Conservation (phyloP, 2,888 invertebrate species). For the Branchellion lobata region DNA sequence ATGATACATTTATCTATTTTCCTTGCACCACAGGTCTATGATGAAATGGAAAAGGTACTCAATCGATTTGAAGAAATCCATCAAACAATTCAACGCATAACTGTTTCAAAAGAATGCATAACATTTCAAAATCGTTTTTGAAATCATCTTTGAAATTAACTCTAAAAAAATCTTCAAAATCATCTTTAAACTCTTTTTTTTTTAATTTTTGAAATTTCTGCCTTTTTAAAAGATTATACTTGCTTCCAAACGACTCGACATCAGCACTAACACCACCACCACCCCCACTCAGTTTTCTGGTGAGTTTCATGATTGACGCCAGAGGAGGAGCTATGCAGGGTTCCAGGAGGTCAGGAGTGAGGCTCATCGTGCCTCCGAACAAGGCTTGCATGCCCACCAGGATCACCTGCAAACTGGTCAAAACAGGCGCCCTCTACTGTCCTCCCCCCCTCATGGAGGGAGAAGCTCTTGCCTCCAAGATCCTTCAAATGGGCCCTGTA, state of each 20-base stretch:
- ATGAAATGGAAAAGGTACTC: slow-evolving; percentile 53
- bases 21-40: slow-evolving; percentile 34
- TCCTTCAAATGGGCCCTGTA: slow-evolving; percentile 93
- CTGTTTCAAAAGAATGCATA: no score
- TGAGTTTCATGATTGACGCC: slow-evolving; percentile 96
- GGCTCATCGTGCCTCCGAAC: slow-evolving; percentile 94
- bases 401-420: slow-evolving; percentile 90
- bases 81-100: no score
- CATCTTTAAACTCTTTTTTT: no score
- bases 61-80: no score
- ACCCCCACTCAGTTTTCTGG: slow-evolving; percentile 95
- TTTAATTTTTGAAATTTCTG: no score
- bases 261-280: no score
- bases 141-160: no score
- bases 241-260: no score
- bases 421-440: slow-evolving; percentile 78
- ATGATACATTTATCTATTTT: not conserved
- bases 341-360: slow-evolving; percentile 94
- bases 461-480: slow-evolving; percentile 91
- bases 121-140: no score
- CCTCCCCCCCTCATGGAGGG: slow-evolving; percentile 99
- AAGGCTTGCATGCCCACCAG: slow-evolving; percentile 95
- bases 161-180: no score
- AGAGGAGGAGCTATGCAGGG: slow-evolving; percentile 82
- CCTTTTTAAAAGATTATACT: no score